phyloP scores from a whole-genome alignment of 1,140 invertebrate genomes.

The Orchestia grillus region DNA sequence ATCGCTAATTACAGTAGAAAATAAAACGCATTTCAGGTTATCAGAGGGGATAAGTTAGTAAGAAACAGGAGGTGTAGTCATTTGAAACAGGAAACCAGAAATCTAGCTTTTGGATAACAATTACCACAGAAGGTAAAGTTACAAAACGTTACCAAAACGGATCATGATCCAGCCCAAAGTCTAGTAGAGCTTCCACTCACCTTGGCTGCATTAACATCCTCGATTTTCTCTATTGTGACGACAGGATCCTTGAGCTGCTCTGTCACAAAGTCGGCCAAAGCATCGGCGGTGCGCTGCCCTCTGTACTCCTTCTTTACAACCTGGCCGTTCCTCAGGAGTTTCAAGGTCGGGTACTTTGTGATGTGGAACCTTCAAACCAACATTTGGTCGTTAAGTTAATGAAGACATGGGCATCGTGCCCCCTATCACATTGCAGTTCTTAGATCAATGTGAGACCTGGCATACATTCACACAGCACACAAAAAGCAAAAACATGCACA shows the following conservation, averaged over 20 bases:
- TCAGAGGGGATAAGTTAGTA: too few species aligned
- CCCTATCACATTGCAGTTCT: background rate
- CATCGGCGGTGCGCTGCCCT: slow-evolving; percentile 84
- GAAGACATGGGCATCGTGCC: background rate
- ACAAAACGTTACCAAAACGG: too few species aligned
- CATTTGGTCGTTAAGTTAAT: background rate
- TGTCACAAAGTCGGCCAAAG: slow-evolving; percentile 86
- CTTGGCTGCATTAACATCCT: slow-evolving; percentile 84
- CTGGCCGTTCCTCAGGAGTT: slow-evolving; percentile 94
- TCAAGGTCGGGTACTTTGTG: slow-evolving; percentile 98
- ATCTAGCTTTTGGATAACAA: too few species aligned
- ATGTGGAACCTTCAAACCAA: slow-evolving; percentile 87
- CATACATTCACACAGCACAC: background rate
- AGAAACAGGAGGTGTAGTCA: too few species aligned
- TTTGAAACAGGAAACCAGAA: too few species aligned
- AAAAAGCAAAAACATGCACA: background rate
- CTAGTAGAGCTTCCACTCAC: slow-evolving; percentile 72
- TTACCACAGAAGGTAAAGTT: too few species aligned
- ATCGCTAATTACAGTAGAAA: too few species aligned
- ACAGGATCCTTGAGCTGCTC: slow-evolving; percentile 94
- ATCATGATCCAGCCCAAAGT: too few species aligned
- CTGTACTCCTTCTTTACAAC: slow-evolving; percentile 95
- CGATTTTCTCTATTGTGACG: slow-evolving; percentile 81
- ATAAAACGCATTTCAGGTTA: too few species aligned
- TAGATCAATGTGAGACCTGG: background rate